Evolutionary conservation across 2,888 invertebrate genomes (phyloP), one percentile per base, ranked within the genome.

Genomic region (Ligdia adustata): DNA sequence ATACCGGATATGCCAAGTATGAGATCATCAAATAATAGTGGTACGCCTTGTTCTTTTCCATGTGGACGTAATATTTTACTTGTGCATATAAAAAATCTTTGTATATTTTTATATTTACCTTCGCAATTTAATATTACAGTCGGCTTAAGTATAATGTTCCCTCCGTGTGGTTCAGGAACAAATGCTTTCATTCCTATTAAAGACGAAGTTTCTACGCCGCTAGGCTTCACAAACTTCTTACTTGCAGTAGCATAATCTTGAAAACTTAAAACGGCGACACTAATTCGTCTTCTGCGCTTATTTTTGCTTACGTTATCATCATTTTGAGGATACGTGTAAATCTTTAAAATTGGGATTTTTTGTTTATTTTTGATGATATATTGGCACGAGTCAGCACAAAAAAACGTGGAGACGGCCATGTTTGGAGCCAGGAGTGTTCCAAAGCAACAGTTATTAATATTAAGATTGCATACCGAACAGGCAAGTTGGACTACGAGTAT

Each of bases 321-420:
- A 13, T 22, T 50, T 26, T 24, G 42, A 13, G 59, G 54, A 40
- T 69, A 62, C 33, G 58, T 45, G 40, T 56, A 62, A 5, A 33
- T 40, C 28, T 49, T 39, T 3, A 54, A n/a, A 22, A 69, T 66
- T 4, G 55, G 37, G 7, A 45, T 38, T 4, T 37, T 52, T 16
- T 38, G 39, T 6, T 39, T 50, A 4, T 24, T 45, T 32, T 48
- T 57, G 4, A 26, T 14, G 2, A 75, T 54, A 4, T 35, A 60
- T 28, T 69, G 49, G 58, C 82, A 83, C 1, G 60, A 60, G 47
- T 61, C 39, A n/a, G 80, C 79, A 46, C 85, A 84, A 43, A 52
- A 64, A 1, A 69, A 60, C 0, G 79, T 77, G 5, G 82, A 78
- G 27, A 83, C 32, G 3, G 75, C 60, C 20, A 74, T 56, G 31